Evolutionary conservation across 2,113 vertebrate genomes (phyloP), one percentile per base, ranked within the genome.

Genomic region (Daphoenositta chrysoptera): DNA sequence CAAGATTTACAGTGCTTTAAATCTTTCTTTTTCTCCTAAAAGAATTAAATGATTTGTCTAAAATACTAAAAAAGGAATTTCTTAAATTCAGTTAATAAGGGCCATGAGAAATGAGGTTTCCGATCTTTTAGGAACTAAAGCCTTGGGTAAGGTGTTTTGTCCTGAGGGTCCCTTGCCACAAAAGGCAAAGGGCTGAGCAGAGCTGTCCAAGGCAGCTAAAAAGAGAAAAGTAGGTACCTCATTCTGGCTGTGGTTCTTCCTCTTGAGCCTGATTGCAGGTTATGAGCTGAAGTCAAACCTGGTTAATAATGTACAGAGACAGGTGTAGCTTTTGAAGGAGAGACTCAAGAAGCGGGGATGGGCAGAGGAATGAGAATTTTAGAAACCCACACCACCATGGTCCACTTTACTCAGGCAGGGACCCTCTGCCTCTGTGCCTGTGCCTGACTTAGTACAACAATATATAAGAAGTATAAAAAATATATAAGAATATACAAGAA

Each of bases 321-420:
- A 4, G 2, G 1, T 0, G 1, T 10, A 28, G 22, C 8, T 69
- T 83, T 48, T 57, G 27, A 69, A n/a, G 9, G 3, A 68, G 21
- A 24, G n/a, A 61, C 8, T 33, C 8, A 14, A 35, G 56, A 48
- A n/a, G 4, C 12, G 37, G 37, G 45, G 19, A 37, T 1, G 5
- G 37, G 24, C 26, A 69, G 63, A 73, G 7, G n/a, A 78, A 78
- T 8, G 4, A 40, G 0, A 2, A 21, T 22, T 61, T 69, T 57
- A 57, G 39, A 64, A 86, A 54, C 16, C 4, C 5, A 10, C 19
- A 65, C 6, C 10, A 20, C 45, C 1, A 0, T 13, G 19, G 22
- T 64, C 48, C 14, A 18, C 3, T 65, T 68, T n/a, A 16, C 19
- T 31, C 44, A 69, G 31, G n/a, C 24, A 65, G 24, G 22, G 14